Evolutionary conservation across 2,797 vertebrate genomes (phyloP).

Genomic region (Poecilia velifera): DNA sequence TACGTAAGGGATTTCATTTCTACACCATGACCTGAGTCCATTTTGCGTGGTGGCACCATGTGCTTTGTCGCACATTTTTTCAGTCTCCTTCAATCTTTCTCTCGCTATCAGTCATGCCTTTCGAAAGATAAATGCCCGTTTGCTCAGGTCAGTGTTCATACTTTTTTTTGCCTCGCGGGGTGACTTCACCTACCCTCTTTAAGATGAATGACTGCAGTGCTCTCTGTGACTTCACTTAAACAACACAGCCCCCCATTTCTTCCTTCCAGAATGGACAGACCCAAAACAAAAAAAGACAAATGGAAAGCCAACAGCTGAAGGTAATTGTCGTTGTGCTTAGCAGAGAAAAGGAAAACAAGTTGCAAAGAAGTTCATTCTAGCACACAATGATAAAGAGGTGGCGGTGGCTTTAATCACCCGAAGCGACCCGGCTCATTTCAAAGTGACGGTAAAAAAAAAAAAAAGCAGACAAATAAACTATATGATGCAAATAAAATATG

Average conservation of each 20-base stretch:
- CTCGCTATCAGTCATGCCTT: conserved; percentile 38
- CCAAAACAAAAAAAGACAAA: conserved; percentile 57
- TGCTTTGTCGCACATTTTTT: conserved; percentile 33
- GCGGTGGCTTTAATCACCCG: conserved; percentile 39
- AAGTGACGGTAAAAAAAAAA: conserved; percentile 5
- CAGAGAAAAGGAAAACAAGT: conserved; percentile 52
- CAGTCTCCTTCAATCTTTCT: conserved; percentile 37
- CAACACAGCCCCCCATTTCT: conserved; percentile 44
- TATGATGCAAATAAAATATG: background rate
- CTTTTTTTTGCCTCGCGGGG: conserved; percentile 59
- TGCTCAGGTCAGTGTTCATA: conserved; percentile 65
- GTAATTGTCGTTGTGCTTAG: conserved; percentile 66
- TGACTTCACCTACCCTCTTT: conserved; percentile 59
- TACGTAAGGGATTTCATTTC: conserved; percentile 56
- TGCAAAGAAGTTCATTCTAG: conserved; percentile 50
- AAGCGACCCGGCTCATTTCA: conserved; percentile 53
- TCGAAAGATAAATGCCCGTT: conserved; percentile 54
- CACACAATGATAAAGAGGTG: conserved; percentile 34
- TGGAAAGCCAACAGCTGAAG: conserved; percentile 60
- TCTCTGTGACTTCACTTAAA: conserved; percentile 60
- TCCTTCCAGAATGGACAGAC: conserved; percentile 50
- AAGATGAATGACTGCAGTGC: conserved; percentile 66
- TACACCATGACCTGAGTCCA: conserved; percentile 42
- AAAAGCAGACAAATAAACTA: background rate
- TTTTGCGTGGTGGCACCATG: conserved; percentile 39